Base-by-base conservation (phyloP, 2,888 invertebrate genomes). In the Lochmaea capreae region DNA sequence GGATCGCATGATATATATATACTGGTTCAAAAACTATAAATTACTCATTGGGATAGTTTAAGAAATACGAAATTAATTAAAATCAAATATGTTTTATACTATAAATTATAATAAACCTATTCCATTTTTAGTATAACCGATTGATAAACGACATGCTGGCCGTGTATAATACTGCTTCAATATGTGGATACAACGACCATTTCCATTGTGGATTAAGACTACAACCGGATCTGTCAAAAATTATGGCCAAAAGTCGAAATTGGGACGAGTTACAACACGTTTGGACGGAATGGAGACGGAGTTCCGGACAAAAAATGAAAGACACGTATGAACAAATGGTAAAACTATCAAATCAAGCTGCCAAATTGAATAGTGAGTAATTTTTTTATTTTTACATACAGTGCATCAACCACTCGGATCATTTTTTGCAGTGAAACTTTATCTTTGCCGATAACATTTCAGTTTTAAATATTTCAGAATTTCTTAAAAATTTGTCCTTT, bases 231-330 rank as follows among this genome's bases (percentile, higher is more conserved):
- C 87, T 93, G 3, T 91, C 91, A 82, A 88, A 89, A 81, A 92
- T 95, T 75, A 94, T 97, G 95, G 94, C 95, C 0, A 90, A 89
- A 73, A 93, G 93, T 80, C 88, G 95, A 65, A 94, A 97, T 83
- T 97, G 97, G 93, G 94, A 97, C 76, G 95, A 97, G 85, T 87
- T 98, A 72, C 92, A 94, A 81, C 93, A 95, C 83, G 92, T 93
- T 0, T 98, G 98, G 98, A 92, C 93, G 0, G 95, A 96, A 84
- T 98, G 97, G 94, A 90, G 97, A 80, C 90, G 97, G 79, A 93
- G 94, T 77, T 95, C 96, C 0, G 95, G 94, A 0, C 91, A 93
- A 71, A 90, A 94, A 81, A 91, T 95, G 85, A 89, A 94, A 76
- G 95, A 95, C 78, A 88, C 94, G 46, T 96, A 93, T 81, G 94